A percentile compares a stretch with the other conserved stretches of the same genome.
phyloP scores from a whole-genome alignment of 1,140 invertebrate genomes.

The Nomia melanderi region DNA sequence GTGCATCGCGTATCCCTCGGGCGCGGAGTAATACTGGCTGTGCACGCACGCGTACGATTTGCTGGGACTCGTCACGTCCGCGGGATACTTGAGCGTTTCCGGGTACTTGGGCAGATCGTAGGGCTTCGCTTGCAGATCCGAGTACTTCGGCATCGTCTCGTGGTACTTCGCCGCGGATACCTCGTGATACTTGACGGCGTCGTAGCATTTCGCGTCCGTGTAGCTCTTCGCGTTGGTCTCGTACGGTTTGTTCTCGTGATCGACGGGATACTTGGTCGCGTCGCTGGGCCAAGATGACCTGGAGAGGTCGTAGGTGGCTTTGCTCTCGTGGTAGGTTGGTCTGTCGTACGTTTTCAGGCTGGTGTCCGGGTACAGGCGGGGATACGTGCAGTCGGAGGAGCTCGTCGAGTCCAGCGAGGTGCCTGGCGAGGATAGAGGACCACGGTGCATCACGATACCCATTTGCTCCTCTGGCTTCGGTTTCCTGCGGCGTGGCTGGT shows the following conservation, averaged over 20 bases:
- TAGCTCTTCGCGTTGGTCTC: slow-evolving; percentile 61
- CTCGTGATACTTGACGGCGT: slow-evolving; percentile 61
- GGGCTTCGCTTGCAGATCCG: slow-evolving; percentile 66
- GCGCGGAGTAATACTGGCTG: slow-evolving; percentile 72
- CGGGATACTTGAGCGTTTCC: slow-evolving; percentile 70
- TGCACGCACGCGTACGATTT: slow-evolving; percentile 74
- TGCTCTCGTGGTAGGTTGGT: slow-evolving; percentile 67
- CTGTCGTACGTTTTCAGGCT: slow-evolving; percentile 70
- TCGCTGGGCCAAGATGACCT: slow-evolving; percentile 58
- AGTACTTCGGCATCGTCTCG: slow-evolving; percentile 58
- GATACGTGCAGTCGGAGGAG: slow-evolving; percentile 73
- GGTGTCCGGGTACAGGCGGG: slow-evolving; percentile 65
- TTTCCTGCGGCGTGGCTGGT: slow-evolving; percentile 78
- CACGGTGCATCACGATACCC: slow-evolving; percentile 63
- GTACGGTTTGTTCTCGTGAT: slow-evolving; percentile 65
- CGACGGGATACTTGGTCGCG: slow-evolving; percentile 65
- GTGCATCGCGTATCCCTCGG: slow-evolving; percentile 70
- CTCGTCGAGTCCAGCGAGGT: slow-evolving; percentile 53
- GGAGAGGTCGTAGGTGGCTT: slow-evolving; percentile 66
- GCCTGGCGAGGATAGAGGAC: slow-evolving; percentile 48
- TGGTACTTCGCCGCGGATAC: slow-evolving; percentile 41
- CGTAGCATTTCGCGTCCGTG: slow-evolving; percentile 66
- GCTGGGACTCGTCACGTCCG: slow-evolving; percentile 48
- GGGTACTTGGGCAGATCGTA: slow-evolving; percentile 73
- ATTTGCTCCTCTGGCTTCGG: slow-evolving; percentile 76